Percentiles rank a stretch among this genome's conserved stretches.
phyloP scores from a whole-genome alignment of 2,797 vertebrate genomes.

The Anas acuta region DNA sequence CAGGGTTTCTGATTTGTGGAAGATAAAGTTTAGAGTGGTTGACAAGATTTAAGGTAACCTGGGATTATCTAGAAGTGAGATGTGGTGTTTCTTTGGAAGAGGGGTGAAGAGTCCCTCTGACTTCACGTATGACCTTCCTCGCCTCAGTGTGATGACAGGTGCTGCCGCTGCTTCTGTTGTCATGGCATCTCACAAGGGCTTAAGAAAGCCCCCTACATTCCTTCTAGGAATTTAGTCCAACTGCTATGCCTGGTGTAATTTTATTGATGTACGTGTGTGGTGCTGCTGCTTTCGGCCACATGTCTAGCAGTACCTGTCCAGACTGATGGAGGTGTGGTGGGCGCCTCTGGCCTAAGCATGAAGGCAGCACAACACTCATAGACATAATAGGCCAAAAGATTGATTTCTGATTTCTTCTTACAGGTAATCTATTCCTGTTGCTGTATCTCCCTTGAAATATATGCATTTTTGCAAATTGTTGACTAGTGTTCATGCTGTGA shows the following conservation, averaged over 20 bases:
- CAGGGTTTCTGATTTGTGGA: neutral
- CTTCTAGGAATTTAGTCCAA: neutral
- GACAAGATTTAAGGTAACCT: neutral
- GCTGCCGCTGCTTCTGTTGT: neutral
- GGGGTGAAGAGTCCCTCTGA: neutral
- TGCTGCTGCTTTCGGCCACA: neutral
- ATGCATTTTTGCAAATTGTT: neutral
- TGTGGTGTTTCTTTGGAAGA: neutral
- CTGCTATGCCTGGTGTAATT: accelerated
- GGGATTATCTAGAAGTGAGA: neutral
- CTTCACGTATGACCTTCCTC: neutral
- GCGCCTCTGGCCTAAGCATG: neutral
- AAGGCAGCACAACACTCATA: too few relatives aligned
- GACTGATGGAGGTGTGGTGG: accelerated
- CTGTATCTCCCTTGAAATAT: neutral
- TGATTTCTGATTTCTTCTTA: neutral
- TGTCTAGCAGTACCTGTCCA: neutral
- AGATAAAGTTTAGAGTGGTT: neutral
- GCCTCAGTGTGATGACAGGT: neutral
- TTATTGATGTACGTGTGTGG: neutral
- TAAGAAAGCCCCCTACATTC: neutral
- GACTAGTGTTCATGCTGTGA: neutral
- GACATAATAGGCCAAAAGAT: neutral
- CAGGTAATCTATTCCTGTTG: neutral
- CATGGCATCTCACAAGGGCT: neutral